These are phyloP conservation scores for Aurelia aurita complex sp. Pacific DNA, from an alignment of 30 jellyfish, hydroid and myxozoan genomes.

Conservation along the genomic window DNA sequence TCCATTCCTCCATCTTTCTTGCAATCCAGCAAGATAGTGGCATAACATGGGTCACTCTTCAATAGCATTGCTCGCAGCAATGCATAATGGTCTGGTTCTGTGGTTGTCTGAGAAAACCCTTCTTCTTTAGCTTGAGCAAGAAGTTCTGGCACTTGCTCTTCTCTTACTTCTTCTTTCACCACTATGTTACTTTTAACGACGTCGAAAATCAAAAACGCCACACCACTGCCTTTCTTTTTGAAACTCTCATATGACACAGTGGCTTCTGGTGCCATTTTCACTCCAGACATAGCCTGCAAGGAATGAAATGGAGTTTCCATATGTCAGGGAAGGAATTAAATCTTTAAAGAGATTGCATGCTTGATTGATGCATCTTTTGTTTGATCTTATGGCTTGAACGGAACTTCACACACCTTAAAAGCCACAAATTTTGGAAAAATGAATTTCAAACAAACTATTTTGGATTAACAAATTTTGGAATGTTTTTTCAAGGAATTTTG, in stretches of 20 bases:
- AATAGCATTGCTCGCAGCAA: slow-evolving; percentile 6
- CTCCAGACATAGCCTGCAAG: slow-evolving; percentile 2
- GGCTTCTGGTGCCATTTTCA: neutral
- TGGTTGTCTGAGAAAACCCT: neutral
- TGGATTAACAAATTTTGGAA: no score
- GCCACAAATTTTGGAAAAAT: no score
- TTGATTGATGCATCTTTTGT: no score
- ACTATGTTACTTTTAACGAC: neutral
- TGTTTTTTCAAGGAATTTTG: no score
- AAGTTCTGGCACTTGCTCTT: neutral
- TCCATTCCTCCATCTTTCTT: no score
- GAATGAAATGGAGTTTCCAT: no score
- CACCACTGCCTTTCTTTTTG: neutral
- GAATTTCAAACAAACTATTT: no score
- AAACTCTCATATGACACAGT: neutral
- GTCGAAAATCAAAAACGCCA: slow-evolving; percentile 11
- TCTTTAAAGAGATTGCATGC: no score
- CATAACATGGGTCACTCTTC: slow-evolving; percentile 18
- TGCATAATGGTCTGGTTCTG: slow-evolving; percentile 11
- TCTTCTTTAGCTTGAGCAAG: slow-evolving; percentile 6
- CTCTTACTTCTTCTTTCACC: neutral
- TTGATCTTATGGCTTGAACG: no score
- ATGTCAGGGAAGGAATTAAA: no score
- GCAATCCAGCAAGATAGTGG: neutral
- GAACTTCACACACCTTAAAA: no score